Evolutionary conservation across 2,888 invertebrate species (phyloP).

Genomic region (Anaspis maculata): DNA sequence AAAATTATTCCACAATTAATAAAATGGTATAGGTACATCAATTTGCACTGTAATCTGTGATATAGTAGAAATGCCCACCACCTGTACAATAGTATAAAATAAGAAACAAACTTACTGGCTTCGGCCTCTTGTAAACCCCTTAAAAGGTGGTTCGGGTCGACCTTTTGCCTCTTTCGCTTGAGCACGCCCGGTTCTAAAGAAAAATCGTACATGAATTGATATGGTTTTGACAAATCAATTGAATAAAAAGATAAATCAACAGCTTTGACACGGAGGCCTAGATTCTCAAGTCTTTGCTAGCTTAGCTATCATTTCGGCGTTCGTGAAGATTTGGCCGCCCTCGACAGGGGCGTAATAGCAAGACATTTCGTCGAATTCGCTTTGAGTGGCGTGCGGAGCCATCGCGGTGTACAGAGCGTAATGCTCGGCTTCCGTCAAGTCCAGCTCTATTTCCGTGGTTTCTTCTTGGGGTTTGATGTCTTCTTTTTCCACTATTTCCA

Average conservation of each 20-base stretch:
- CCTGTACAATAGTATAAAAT: constrained; percentile 14
- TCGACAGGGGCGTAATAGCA: constrained; percentile 82
- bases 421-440: constrained; percentile 80
- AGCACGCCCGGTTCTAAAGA: constrained; percentile 46
- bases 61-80: too few relatives aligned
- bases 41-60: background rate
- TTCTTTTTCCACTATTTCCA: constrained; percentile 6
- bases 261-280: too few relatives aligned
- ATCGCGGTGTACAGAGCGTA: constrained; percentile 80
- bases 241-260: too few relatives aligned
- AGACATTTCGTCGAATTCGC: constrained; percentile 82
- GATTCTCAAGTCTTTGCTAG: constrained; percentile 24
- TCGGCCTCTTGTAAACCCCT: constrained; percentile 39
- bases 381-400: constrained; percentile 77
- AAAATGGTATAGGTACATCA: background rate
- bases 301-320: constrained; percentile 26
- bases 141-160: constrained; percentile 44
- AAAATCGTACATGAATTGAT: constrained; percentile 6
- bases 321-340: constrained; percentile 57
- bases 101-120: constrained; percentile 45
- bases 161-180: constrained; percentile 52
- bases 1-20: background rate
- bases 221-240: too few relatives aligned
- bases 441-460: constrained; percentile 45
- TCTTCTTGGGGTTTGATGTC: constrained; percentile 13